These are phyloP conservation scores for Leptonema lineaticorne DNA, from an alignment of 1,140 invertebrate species.

Conservation along the genomic window DNA sequence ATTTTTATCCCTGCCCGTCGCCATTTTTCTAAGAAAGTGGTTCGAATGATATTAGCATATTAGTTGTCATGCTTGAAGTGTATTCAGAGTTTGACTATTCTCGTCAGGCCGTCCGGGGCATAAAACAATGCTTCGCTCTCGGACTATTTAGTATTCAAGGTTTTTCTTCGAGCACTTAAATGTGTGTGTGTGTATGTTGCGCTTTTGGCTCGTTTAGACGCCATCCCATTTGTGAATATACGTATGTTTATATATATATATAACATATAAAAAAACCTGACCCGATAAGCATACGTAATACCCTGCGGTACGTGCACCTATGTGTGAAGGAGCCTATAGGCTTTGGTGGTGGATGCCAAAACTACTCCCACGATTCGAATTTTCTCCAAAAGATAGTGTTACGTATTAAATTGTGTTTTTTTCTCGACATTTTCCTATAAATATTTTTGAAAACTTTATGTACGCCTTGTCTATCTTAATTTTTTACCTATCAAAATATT, in stretches of 20 bases:
- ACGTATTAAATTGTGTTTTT: too few relatives aligned
- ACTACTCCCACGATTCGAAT: too few relatives aligned
- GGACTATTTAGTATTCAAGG: constrained; percentile 42
- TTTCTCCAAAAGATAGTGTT: too few relatives aligned
- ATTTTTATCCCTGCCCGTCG: not conserved
- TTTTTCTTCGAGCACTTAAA: constrained; percentile 34
- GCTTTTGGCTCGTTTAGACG: constrained; percentile 27
- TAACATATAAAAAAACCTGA: constrained; percentile 36
- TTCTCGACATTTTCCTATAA: too few relatives aligned
- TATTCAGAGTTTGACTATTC: constrained; percentile 18
- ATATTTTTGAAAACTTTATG: too few relatives aligned
- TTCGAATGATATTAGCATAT: constrained; percentile 15
- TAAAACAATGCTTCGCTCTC: constrained; percentile 39
- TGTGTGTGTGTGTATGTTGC: constrained; percentile 16
- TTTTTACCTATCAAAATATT: too few relatives aligned
- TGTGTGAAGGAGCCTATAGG: constrained; percentile 15
- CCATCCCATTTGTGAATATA: constrained; percentile 35
- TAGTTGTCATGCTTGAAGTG: constrained; percentile 20
- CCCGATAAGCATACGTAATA: constrained; percentile 36
- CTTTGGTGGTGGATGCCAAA: not conserved
- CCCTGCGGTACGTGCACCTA: constrained; percentile 31
- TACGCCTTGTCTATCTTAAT: too few relatives aligned
- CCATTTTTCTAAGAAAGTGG: constrained; percentile 10
- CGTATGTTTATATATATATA: too few relatives aligned
- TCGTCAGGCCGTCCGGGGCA: constrained; percentile 26